phyloP scores from a whole-genome alignment of 2,113 vertebrate genomes.

The Hippocampus guttulatus region DNA sequence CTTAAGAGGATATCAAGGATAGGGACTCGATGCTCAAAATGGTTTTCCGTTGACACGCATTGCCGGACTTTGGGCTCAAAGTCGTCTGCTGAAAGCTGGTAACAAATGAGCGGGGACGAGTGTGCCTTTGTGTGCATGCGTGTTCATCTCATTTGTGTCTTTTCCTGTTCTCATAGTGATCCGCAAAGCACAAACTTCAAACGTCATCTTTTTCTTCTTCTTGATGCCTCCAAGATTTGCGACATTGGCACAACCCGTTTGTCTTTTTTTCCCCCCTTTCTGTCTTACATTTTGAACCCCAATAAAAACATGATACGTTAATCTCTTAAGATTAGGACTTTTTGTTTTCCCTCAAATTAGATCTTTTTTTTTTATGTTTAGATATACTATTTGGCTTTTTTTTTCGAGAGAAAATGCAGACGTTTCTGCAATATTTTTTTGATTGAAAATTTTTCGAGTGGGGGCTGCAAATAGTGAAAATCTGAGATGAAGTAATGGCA shows the following conservation, averaged over 20 bases:
- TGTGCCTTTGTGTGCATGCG: neutral
- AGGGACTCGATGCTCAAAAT: neutral
- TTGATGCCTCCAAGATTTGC: neutral
- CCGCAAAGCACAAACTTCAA: neutral
- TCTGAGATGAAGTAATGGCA: too few species aligned
- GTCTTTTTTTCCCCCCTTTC: neutral
- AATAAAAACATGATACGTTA: neutral
- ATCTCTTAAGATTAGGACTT: neutral
- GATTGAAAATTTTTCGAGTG: too few species aligned
- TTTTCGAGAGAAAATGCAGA: too few species aligned
- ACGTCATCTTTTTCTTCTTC: neutral
- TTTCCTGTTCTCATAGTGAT: neutral
- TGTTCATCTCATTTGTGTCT: neutral
- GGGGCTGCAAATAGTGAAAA: too few species aligned
- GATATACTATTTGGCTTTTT: too few species aligned
- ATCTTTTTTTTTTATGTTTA: too few species aligned
- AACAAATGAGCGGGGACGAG: neutral
- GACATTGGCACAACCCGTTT: neutral
- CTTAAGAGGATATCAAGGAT: neutral
- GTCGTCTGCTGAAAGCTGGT: neutral
- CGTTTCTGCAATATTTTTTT: too few species aligned
- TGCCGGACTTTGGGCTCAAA: neutral
- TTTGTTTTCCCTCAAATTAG: too few species aligned
- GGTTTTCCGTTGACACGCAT: neutral
- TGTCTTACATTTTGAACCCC: neutral